These are phyloP conservation scores for Meriones psammophilus DNA, from an alignment of 2,797 vertebrate genomes.

Conservation along the genomic window DNA sequence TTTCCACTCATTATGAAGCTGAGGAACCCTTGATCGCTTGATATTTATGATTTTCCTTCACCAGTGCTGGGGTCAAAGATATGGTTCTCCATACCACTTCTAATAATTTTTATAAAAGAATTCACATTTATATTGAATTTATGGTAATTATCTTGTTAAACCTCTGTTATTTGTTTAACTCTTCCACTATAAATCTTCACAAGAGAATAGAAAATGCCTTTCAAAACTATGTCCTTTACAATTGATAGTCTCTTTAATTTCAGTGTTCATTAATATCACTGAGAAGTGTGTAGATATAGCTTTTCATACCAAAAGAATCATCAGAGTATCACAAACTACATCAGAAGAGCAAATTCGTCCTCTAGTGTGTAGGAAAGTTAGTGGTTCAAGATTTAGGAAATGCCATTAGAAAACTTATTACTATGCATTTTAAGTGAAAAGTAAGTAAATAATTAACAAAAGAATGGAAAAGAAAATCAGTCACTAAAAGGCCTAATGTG, in stretches of 20 bases:
- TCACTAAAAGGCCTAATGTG: background rate
- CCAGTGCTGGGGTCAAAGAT: background rate
- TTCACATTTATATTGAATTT: background rate
- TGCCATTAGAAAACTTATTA: background rate
- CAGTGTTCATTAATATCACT: background rate
- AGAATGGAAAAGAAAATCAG: background rate
- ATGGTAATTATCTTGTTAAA: conserved; percentile 3
- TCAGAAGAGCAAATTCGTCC: background rate
- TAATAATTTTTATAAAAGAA: background rate
- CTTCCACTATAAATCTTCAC: background rate
- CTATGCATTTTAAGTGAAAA: background rate
- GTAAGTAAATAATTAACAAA: background rate
- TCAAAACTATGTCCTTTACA: background rate
- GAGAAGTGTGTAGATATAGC: background rate
- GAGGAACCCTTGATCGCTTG: background rate
- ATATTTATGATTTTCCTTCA: background rate
- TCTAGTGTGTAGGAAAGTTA: background rate
- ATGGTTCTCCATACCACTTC: accelerated
- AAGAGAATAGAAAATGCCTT: background rate
- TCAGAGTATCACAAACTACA: background rate
- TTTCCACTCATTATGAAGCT: too few relatives aligned
- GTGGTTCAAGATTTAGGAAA: background rate
- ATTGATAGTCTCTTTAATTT: background rate
- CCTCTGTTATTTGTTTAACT: background rate
- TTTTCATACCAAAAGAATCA: background rate